A percentile compares a stretch with the other conserved stretches of the same genome.
Evolutionary conservation across 2,888 invertebrate species (phyloP).

Genomic region (Luffia ferchaultella): DNA sequence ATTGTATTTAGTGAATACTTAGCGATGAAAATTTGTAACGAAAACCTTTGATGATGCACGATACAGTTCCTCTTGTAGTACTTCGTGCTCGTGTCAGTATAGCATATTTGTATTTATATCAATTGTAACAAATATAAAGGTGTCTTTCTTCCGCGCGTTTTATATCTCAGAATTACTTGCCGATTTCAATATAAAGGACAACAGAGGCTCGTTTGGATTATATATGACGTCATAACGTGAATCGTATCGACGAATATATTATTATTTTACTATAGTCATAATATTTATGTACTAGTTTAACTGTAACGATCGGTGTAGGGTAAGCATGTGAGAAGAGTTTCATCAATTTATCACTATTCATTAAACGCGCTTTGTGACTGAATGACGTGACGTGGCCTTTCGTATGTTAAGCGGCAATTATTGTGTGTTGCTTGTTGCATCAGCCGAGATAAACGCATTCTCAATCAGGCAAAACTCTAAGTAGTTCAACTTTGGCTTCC

Average conservation of each 20-base stretch:
- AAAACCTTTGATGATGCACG: constrained; percentile 52
- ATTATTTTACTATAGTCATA: neutral
- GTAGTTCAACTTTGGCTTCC: too few relatives aligned
- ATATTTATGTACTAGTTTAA: neutral
- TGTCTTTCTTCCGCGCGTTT: constrained; percentile 32
- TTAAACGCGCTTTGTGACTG: constrained; percentile 61
- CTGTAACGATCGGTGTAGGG: neutral
- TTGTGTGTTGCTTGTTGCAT: constrained; percentile 56
- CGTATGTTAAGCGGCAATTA: constrained; percentile 52
- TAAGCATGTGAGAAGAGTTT: neutral
- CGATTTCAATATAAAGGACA: neutral
- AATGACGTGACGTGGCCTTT: constrained; percentile 66
- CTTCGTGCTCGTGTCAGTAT: constrained; percentile 52
- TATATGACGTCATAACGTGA: neutral
- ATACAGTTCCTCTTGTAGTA: constrained; percentile 62
- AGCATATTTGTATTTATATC: constrained; percentile 25
- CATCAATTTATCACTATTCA: constrained; percentile 7
- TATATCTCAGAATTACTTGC: neutral
- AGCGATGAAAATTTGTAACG: constrained; percentile 54
- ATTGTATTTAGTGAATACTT: too few relatives aligned
- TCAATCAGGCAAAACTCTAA: neutral
- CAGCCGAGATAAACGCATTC: constrained; percentile 29
- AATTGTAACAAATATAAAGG: constrained; percentile 17
- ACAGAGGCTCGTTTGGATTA: neutral
- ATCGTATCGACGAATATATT: neutral